phyloP scores from a whole-genome alignment of 2,113 vertebrate genomes.

The Oreochromis aureus region DNA sequence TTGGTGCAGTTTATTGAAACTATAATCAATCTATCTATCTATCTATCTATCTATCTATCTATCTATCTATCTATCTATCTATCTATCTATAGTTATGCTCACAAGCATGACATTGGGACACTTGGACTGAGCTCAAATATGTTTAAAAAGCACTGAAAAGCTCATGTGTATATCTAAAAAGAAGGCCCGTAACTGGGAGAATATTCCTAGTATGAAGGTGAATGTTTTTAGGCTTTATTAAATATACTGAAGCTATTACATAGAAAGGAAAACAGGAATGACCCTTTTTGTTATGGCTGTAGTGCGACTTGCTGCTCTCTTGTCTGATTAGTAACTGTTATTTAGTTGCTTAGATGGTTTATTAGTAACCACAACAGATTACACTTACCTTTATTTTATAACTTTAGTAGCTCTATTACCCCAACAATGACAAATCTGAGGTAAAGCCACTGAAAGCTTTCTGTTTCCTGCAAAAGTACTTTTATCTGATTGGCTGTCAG shows the following conservation, averaged over 20 bases:
- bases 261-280: neutral
- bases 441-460: neutral
- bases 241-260: neutral
- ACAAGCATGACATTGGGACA: neutral
- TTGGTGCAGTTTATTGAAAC: neutral
- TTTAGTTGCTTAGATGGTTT: neutral
- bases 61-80: too few species aligned
- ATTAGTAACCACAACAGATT: neutral
- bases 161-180: neutral
- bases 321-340: neutral
- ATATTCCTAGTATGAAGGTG: too few species aligned
- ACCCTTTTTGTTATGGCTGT: neutral
- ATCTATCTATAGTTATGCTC: neutral
- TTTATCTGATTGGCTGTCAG: neutral
- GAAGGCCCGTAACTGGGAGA: neutral
- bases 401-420: neutral
- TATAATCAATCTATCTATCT: neutral
- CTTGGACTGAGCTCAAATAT: neutral
- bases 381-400: neutral
- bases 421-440: neutral
- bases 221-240: neutral
- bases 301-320: neutral
- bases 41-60: too few species aligned
- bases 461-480: neutral
- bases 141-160: neutral